phyloP scores from a whole-genome alignment of 37 sponge, comb jelly and placozoan genomes.

The Oopsacas minuta region DNA sequence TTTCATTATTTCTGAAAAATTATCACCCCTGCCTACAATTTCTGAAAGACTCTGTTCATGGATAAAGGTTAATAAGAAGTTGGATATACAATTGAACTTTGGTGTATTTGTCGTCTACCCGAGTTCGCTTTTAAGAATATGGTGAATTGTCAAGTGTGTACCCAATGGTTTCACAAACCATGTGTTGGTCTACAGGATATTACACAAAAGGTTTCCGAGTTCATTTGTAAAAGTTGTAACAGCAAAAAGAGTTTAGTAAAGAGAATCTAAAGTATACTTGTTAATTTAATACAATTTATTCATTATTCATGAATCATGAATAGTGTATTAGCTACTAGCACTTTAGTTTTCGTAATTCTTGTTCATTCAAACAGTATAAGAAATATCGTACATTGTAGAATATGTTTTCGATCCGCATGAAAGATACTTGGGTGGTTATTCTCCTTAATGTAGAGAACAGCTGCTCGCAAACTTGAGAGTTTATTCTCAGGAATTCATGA shows the following conservation, averaged over 20 bases:
- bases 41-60: too few relatives aligned
- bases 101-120: too few relatives aligned
- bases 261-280: neutral
- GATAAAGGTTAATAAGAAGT: neutral
- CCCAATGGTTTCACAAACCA: neutral
- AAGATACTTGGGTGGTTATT: neutral
- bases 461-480: slow-evolving; percentile 11
- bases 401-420: neutral
- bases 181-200: neutral
- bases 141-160: neutral
- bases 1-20: neutral
- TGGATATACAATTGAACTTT: neutral
- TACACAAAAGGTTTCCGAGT: too few relatives aligned
- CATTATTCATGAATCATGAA: too few relatives aligned
- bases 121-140: neutral
- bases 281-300: neutral
- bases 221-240: neutral
- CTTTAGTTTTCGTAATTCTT: neutral
- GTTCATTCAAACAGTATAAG: neutral
- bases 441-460: neutral
- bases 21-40: neutral
- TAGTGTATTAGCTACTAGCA: too few relatives aligned
- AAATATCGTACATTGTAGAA: slow-evolving; percentile 1
- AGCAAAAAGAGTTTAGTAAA: neutral
- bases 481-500: neutral